Evolutionary conservation across 2,797 vertebrate species (phyloP), one percentile per base, ranked within the genome.

Genomic region (Rhinogobio ventralis): DNA sequence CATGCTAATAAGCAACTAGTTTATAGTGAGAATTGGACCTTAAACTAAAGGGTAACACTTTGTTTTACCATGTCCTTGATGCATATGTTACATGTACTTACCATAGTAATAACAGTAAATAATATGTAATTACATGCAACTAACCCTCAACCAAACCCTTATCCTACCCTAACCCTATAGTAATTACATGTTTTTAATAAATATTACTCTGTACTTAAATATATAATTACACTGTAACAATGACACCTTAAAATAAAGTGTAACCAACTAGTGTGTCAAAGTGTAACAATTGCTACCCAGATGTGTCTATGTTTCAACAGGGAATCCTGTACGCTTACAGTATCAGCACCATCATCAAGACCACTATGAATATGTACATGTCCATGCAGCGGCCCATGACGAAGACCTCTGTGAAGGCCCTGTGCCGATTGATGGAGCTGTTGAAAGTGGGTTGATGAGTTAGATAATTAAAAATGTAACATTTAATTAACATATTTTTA

Each of bases 281-380:
- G 55, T 25, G n/a, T 60, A n/a, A n/a, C n/a, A n/a, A n/a, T n/a
- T n/a, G n/a, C n/a, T 60, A 60, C 23, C 4, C 10, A 13, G 49
- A 33, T 39, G 53, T 66, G 66, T 77, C 15, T 42, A 19, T 30
- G 23, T 53, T 64, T 90, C 89, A 91, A 55, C 90, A 99, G 98
- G 98, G 98, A 57, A 96, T 99, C 92, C 95, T 99, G 78, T 99
- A 99, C 87, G 97, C 98, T 0, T 99, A 98, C 89, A 96, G 97
- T 93, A 96, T 99, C 93, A 95, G 97, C 92, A 99, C 95, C 90
- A 97, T 97, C 80, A 95, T 99, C 91, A 99, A 97, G 95, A 99
- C 98, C 49, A 99, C 97, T 68, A 99, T 99, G 98, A 99, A 99
- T 92, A 96, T 99, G 92, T 96, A 99, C 91, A 97, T 98, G 98